These are phyloP conservation scores for Crossaster papposus DNA, from an alignment of 53 echinoderm and acorn worm genomes.

Conservation along the genomic window DNA sequence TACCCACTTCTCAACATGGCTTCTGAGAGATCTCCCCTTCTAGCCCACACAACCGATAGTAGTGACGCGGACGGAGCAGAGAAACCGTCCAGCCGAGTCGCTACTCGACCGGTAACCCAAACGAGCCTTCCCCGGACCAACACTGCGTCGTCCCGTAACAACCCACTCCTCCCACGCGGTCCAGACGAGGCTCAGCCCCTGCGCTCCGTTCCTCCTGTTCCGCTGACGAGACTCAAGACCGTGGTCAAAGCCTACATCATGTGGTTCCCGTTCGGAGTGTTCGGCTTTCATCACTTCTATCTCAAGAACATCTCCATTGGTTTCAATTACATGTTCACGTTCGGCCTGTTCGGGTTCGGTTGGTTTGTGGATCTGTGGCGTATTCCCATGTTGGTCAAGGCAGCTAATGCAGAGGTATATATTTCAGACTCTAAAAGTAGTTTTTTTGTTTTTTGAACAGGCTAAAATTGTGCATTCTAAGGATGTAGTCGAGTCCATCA, in stretches of 20 bases:
- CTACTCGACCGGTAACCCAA: background rate
- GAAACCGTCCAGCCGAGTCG: background rate
- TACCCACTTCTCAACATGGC: background rate
- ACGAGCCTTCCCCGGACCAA: background rate
- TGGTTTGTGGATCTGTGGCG: constrained; percentile 75
- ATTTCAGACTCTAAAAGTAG: too few species aligned
- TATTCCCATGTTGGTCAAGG: constrained; percentile 63
- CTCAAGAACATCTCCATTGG: constrained; percentile 63
- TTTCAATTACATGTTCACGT: constrained; percentile 70
- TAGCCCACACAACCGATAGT: background rate
- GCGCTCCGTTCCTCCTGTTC: constrained; percentile 35
- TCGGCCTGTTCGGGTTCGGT: constrained; percentile 74
- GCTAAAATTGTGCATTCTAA: too few species aligned
- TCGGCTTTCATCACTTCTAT: constrained; percentile 82
- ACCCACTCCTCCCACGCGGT: background rate
- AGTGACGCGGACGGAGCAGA: background rate
- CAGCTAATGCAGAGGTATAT: constrained; percentile 37
- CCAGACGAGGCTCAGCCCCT: constrained; percentile 7
- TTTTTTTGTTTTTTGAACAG: too few species aligned
- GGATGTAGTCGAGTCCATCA: too few species aligned
- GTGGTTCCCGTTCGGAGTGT: constrained; percentile 61
- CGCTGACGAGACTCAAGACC: constrained; percentile 44
- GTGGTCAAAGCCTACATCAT: constrained; percentile 44
- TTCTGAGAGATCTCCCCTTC: background rate
- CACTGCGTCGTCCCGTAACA: background rate